phyloP scores from a whole-genome alignment of 2,797 vertebrate species.

The Enteromius anoplus region DNA sequence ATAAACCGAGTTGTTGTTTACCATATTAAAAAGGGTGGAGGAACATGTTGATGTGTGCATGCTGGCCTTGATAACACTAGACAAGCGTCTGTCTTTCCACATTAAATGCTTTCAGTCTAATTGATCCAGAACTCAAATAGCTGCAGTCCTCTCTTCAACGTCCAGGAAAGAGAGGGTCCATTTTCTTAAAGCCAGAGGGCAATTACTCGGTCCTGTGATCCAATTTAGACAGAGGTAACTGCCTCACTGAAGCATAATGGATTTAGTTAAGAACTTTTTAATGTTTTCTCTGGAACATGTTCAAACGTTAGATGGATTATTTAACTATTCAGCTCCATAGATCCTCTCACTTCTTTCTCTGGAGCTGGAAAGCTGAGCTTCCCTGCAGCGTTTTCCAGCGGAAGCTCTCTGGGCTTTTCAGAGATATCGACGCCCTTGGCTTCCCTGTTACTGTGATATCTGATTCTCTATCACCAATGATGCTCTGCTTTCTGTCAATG shows the following conservation, averaged over 20 bases:
- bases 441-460: slow-evolving; percentile 61
- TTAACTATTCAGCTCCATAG: slow-evolving; percentile 12
- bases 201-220: slow-evolving; percentile 51
- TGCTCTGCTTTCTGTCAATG: not conserved
- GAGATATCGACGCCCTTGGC: slow-evolving; percentile 65
- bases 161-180: not conserved
- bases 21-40: not conserved
- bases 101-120: slow-evolving; percentile 31
- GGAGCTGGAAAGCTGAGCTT: slow-evolving; percentile 15
- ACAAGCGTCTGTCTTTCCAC: not conserved
- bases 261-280: slow-evolving; percentile 74
- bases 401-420: slow-evolving; percentile 21
- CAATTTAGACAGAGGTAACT: slow-evolving; percentile 56
- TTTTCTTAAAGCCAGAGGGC: slow-evolving; percentile 36
- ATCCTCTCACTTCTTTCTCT: slow-evolving; percentile 2
- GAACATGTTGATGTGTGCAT: not conserved
- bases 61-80: not conserved
- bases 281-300: slow-evolving; percentile 73
- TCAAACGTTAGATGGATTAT: slow-evolving; percentile 51
- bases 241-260: slow-evolving; percentile 70
- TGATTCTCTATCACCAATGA: slow-evolving; percentile 60
- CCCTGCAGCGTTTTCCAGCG: not conserved
- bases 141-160: slow-evolving; percentile 12
- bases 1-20: not conserved
- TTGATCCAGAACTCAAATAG: slow-evolving; percentile 21